These are phyloP conservation scores for Clivina fossor DNA, from an alignment of 2,888 invertebrate genomes.

Conservation along the genomic window DNA sequence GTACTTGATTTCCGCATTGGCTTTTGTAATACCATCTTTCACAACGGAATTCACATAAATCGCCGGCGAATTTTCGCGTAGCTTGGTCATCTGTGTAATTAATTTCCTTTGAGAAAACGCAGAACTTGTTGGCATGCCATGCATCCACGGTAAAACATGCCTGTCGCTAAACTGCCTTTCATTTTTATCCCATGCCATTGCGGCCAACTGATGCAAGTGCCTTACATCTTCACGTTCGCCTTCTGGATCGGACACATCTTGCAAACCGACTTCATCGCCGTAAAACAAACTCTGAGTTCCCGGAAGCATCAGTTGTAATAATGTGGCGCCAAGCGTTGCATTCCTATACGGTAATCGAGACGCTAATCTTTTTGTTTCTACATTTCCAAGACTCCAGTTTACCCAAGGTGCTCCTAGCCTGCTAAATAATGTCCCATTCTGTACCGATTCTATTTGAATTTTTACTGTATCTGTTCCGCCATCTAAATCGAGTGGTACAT, in stretches of 20 bases:
- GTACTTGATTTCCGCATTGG: constrained; percentile 70
- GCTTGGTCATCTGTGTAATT: constrained; percentile 60
- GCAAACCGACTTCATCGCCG: constrained; percentile 84
- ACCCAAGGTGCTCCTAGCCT: constrained; percentile 73
- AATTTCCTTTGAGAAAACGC: constrained; percentile 59
- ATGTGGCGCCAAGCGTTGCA: constrained; percentile 66
- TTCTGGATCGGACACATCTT: constrained; percentile 60
- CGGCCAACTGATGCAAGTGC: constrained; percentile 67
- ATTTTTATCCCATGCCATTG: constrained; percentile 65
- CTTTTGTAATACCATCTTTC: constrained; percentile 64
- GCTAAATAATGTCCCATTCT: constrained; percentile 62
- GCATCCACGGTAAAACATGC: constrained; percentile 66
- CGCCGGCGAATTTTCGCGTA: constrained; percentile 67
- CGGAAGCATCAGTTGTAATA: constrained; percentile 80
- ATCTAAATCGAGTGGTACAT: constrained; percentile 64
- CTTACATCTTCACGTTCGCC: constrained; percentile 61
- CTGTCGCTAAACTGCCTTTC: constrained; percentile 55
- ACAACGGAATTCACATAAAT: constrained; percentile 72
- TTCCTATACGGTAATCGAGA: constrained; percentile 60
- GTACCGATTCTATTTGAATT: constrained; percentile 59
- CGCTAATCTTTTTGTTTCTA: constrained; percentile 62
- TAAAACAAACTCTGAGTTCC: constrained; percentile 88
- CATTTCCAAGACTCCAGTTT: constrained; percentile 75
- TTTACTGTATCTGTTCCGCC: constrained; percentile 62
- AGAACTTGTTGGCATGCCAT: constrained; percentile 56